These are phyloP conservation scores for Oplegnathus fasciatus DNA, from an alignment of 2,113 vertebrate species.

Conservation along the genomic window DNA sequence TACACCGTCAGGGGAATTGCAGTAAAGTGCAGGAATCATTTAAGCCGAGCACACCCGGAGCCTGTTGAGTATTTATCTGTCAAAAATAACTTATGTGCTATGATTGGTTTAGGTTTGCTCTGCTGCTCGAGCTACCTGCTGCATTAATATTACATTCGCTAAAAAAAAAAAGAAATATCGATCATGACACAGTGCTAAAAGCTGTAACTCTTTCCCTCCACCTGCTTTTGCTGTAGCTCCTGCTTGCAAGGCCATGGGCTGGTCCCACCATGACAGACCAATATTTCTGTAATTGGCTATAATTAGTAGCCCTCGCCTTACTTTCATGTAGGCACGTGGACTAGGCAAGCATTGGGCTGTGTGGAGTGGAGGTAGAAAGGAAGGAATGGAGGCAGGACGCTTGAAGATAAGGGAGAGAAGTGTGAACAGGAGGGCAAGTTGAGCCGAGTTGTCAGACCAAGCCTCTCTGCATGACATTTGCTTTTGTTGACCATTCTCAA, in stretches of 20 bases:
- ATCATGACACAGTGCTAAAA: slow-evolving; percentile 17
- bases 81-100: not conserved
- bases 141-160: slow-evolving; percentile 34
- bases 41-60: not conserved
- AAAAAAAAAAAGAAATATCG: not conserved
- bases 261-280: slow-evolving; percentile 29
- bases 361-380: not conserved
- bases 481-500: not conserved
- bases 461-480: not conserved
- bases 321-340: slow-evolving; percentile 41
- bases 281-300: slow-evolving; percentile 54
- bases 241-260: slow-evolving; percentile 19
- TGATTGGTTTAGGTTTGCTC: slow-evolving; percentile 17
- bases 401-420: not conserved
- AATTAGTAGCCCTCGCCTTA: slow-evolving; percentile 57
- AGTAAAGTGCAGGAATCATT: slow-evolving; percentile 33
- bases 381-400: not conserved
- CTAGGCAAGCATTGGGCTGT: not conserved
- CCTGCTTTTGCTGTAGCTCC: slow-evolving; percentile 3
- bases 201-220: not conserved
- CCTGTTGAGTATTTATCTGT: slow-evolving; percentile 7
- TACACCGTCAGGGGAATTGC: not conserved
- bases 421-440: not conserved
- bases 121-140: slow-evolving; percentile 15
- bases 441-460: not conserved